Evolutionary conservation across 2,113 vertebrate genomes (phyloP), one percentile per base, ranked within the genome.

Genomic region (Pluvialis apricaria): DNA sequence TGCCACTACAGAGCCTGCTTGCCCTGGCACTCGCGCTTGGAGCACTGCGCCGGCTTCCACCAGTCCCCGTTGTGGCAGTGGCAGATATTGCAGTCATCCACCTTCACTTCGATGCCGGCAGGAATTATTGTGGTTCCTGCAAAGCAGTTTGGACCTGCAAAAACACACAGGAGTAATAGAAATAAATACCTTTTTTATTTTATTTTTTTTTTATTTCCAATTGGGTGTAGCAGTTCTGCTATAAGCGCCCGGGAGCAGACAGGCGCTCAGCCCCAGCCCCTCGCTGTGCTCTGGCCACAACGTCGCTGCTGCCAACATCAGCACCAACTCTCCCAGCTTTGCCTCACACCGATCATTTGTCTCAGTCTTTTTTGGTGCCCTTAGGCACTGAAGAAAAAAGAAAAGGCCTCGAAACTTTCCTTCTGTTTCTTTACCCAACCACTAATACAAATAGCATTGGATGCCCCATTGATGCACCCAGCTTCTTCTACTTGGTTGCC

Each of bases 1-100:
- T 52, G 94, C 96, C 4, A 82, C 98, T 99, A 99, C 97, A 99
- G 98, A 95, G 98, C 96, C 98, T 99, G 99, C 98, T 99, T 99
- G 82, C 99, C 99, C 98, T 99, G 99, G 98, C 99, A 99, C 96
- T 99, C 99, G 1, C 99, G 98, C 96, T 99, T 99, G 97, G 99
- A 99, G 96, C 99, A 99, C 98, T 99, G 99, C 7, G 99, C 99
- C 1, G 99, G 99, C 96, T 99, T 99, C 99, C 99, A 99, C 99
- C 99, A 99, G 98, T 99, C 99, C 95, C 99, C 99, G 47, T 98
- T 99, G 98, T 99, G 99, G 98, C 99, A 99, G 96, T 99, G 99
- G 97, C 99, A 99, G 98, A 99, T 99, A 98, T 99, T 99, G 98
- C 99, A 99, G 97, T 99, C 99, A 86, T 99, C 99, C 98, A 99